Percentiles rank a stretch among this genome's conserved stretches.
Conservation (phyloP, 2,113 vertebrate genomes). For the Xiphophorus couchianus region DNA sequence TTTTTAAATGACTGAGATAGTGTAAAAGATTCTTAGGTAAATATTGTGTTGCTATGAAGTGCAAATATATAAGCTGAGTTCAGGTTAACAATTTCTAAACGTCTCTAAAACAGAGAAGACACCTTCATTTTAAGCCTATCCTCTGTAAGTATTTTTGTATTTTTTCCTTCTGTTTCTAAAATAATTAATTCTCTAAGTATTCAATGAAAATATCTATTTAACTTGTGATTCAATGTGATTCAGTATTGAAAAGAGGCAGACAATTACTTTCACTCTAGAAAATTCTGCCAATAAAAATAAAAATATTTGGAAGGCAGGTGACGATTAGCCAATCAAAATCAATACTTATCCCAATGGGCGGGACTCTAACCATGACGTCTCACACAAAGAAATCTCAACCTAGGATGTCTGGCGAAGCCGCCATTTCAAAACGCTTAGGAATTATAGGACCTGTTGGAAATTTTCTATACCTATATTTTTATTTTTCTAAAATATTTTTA, state of each 20-base stretch:
- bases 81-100: background rate
- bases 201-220: conserved; percentile 19
- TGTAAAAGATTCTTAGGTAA: background rate
- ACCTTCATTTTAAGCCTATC: too few relatives aligned
- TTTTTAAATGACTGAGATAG: too few relatives aligned
- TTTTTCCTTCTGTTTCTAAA: background rate
- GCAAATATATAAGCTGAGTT: background rate
- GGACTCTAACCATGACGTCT: background rate
- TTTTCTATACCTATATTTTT: conserved; percentile 44
- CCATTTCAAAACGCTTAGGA: conserved; percentile 70
- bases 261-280: background rate
- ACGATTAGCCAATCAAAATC: conserved; percentile 37
- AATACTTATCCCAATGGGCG: conserved; percentile 37
- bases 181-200: background rate
- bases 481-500: conserved; percentile 21
- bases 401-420: conserved; percentile 54
- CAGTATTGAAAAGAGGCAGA: background rate
- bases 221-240: conserved; percentile 15
- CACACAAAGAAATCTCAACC: conserved; percentile 56
- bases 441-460: background rate
- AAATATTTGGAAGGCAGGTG: background rate
- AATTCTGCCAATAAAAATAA: conserved; percentile 50
- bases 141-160: background rate
- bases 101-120: background rate
- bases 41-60: background rate